Base-by-base conservation (phyloP, 2,113 vertebrate genomes). In the Mionectes macconnelli region DNA sequence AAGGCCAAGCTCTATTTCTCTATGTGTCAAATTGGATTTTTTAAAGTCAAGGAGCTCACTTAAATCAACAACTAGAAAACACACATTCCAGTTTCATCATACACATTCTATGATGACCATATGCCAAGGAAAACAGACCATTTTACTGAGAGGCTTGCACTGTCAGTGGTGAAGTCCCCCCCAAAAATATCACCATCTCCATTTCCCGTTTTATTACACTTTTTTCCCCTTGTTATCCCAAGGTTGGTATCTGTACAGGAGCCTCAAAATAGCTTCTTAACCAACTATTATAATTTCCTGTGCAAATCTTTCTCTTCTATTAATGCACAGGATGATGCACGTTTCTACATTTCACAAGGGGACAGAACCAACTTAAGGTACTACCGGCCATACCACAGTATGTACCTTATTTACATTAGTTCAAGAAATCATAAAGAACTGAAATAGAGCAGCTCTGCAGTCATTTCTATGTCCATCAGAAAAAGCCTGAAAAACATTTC, bases 331-430 rank as follows among this genome's bases (percentile, higher is more conserved):
- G 25, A 40, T 24, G 23, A 74, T 24, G 72, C 28, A 93, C 12
- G 8, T 18, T 73, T 45, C 55, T 28, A 93, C 15, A 9, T 18
- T 73, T 42, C 55, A 56, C 50, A 67, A 9, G 22, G 10, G 7
- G 8, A 82, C n/a, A 87, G 2, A 5, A 81, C 3, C 5, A 14
- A 47, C 6, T 20, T 31, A 63, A 74, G 35, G 47, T 22, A 52
- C 44, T 37, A 24, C 8, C 27, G 28, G 35, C 27, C 11, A 8
- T 25, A 53, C 0, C 0, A 2, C 9, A 40, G 17, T 12, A 66
- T 27, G 19, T 18, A 57, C 35, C 23, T 80, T 22, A 70, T 44
- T 59, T 50, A 45, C 35, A 39, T 66, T 66, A 74, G 21, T 63
- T 74, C 73, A 89, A 45, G 37, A 30, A n/a, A 82, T 42, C 33